These are phyloP conservation scores for Anorthoa munda DNA, from an alignment of 2,888 invertebrate species.

Conservation along the genomic window DNA sequence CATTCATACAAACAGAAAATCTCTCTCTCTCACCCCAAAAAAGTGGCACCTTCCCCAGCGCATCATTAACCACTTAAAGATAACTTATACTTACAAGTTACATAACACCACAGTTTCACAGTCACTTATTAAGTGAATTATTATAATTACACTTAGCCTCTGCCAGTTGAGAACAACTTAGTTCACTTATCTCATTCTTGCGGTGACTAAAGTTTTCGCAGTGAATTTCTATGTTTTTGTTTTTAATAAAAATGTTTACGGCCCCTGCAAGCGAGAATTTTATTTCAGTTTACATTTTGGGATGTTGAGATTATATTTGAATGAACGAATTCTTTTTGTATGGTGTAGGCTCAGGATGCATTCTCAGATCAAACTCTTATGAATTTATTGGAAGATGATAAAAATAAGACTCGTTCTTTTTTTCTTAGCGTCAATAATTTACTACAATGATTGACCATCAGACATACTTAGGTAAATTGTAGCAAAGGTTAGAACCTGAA, in stretches of 20 bases:
- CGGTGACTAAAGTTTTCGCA: conserved; percentile 73
- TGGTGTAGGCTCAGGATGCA: not conserved
- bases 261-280: conserved; percentile 66
- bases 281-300: conserved; percentile 54
- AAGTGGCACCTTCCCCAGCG: conserved; percentile 48
- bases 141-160: conserved; percentile 86
- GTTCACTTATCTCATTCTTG: conserved; percentile 77
- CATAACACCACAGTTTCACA: conserved; percentile 64
- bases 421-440: no score
- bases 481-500: no score
- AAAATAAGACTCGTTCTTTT: no score
- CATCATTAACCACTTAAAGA: conserved; percentile 66
- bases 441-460: no score
- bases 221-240: conserved; percentile 67
- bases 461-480: no score
- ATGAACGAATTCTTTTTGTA: conserved; percentile 3
- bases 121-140: conserved; percentile 81
- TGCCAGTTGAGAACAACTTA: conserved; percentile 79
- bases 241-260: conserved; percentile 70
- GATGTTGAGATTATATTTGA: conserved; percentile 10
- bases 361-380: no score
- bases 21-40: conserved; percentile 26
- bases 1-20: conserved; percentile 8
- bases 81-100: conserved; percentile 63
- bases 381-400: no score